A percentile compares a stretch with the other conserved stretches of the same genome.
Evolutionary conservation across 2,888 invertebrate species (phyloP).

Genomic region (Tethea ocularis): DNA sequence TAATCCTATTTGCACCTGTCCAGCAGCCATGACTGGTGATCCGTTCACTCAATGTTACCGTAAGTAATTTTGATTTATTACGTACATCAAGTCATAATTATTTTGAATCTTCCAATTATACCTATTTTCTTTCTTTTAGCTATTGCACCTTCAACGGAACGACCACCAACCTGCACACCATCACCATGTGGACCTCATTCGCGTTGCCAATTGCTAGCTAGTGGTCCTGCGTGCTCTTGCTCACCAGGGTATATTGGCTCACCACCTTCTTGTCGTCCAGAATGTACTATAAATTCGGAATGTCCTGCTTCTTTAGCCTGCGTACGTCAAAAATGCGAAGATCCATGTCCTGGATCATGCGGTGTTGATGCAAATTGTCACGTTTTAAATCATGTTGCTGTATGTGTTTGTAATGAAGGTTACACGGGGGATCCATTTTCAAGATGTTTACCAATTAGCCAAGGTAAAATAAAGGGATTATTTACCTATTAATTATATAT

Average conservation of each 20-base stretch:
- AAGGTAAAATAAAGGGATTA: conserved; percentile 52
- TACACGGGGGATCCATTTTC: conserved; percentile 92
- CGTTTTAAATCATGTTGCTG: conserved; percentile 91
- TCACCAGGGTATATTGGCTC: conserved; percentile 90
- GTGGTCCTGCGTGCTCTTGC: conserved; percentile 91
- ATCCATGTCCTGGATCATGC: conserved; percentile 93
- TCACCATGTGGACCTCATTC: conserved; percentile 94
- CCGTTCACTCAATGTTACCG: conserved; percentile 91
- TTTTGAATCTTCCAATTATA: not conserved
- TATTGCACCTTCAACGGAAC: conserved; percentile 78
- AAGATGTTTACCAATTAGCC: conserved; percentile 85
- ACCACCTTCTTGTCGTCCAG: conserved; percentile 91
- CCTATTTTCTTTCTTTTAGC: conserved; percentile 39
- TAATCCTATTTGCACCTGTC: conserved; percentile 94
- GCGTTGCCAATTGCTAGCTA: conserved; percentile 89
- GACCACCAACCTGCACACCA: conserved; percentile 90
- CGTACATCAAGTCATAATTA: not conserved
- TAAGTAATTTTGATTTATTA: conserved; percentile 73
- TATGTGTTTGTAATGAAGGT: conserved; percentile 89
- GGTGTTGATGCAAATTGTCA: conserved; percentile 91
- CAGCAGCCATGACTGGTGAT: conserved; percentile 93
- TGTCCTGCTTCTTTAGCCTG: conserved; percentile 91
- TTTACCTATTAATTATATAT: not conserved
- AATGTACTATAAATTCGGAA: conserved; percentile 91
- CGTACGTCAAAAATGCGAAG: conserved; percentile 90